Evolutionary conservation across 1,140 invertebrate species (phyloP).

Genomic region (Drosophila bifasciata): DNA sequence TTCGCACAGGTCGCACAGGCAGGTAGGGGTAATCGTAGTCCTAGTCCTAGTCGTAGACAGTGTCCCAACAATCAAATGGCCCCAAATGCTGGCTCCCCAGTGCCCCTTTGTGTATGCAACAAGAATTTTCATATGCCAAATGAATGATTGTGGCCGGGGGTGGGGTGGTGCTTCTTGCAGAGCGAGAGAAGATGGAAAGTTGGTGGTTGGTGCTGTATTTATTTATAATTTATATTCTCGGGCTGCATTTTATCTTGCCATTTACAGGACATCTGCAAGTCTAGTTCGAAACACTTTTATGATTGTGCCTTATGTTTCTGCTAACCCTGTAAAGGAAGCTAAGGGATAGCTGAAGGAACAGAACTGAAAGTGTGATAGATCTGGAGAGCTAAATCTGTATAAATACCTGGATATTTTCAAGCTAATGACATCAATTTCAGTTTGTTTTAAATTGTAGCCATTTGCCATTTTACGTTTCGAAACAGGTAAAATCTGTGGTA

Average conservation of each 20-base stretch:
- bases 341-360: too few species aligned
- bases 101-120: slow-evolving; percentile 73
- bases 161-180: background rate
- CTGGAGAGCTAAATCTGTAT: too few species aligned
- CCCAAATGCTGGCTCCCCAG: slow-evolving; percentile 49
- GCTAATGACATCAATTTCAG: too few species aligned
- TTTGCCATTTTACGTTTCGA: too few species aligned
- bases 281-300: background rate
- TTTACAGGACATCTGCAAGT: slow-evolving; percentile 39
- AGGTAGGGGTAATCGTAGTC: too few species aligned
- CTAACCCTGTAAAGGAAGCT: too few species aligned
- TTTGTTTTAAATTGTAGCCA: too few species aligned
- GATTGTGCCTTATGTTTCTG: too few species aligned
- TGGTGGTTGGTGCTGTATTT: slow-evolving; percentile 8
- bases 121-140: slow-evolving; percentile 54
- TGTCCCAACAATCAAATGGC: slow-evolving; percentile 61
- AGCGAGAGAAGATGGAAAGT: background rate
- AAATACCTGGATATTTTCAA: too few species aligned
- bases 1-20: too few species aligned
- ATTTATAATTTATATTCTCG: background rate
- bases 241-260: slow-evolving; percentile 1
- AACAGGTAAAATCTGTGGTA: too few species aligned
- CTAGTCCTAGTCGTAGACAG: slow-evolving; percentile 6
- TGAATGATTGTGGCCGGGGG: slow-evolving; percentile 38
- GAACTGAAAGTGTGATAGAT: too few species aligned